These are phyloP conservation scores for Cepphus grylle DNA, from an alignment of 2,113 vertebrate genomes.

Conservation along the genomic window DNA sequence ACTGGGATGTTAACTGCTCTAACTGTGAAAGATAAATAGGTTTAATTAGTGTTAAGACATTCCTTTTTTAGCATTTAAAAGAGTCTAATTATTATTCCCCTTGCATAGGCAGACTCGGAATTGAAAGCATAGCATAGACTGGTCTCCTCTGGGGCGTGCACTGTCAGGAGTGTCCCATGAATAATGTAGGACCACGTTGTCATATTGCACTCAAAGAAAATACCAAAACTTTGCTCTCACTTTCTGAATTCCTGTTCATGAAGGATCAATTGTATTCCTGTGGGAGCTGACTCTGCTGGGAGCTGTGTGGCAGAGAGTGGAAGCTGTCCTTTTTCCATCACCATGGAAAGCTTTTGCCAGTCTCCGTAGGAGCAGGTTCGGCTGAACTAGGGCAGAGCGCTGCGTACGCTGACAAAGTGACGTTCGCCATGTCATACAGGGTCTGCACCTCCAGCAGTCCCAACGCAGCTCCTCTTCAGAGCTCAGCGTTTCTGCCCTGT, in stretches of 20 bases:
- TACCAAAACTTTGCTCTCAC: background rate
- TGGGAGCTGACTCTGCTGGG: background rate
- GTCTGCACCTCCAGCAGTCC: background rate
- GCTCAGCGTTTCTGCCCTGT: background rate
- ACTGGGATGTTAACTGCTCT: background rate
- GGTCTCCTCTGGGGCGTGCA: background rate
- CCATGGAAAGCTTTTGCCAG: background rate
- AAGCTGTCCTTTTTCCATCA: background rate
- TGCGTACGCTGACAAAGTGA: background rate
- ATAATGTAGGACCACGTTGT: background rate
- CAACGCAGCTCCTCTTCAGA: background rate
- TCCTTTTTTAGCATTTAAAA: background rate
- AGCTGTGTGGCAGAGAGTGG: background rate
- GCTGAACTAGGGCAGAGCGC: background rate
- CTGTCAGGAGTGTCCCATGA: background rate
- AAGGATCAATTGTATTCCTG: rapidly evolving
- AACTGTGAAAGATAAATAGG: background rate
- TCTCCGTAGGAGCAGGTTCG: background rate
- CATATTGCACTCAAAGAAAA: background rate
- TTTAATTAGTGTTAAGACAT: background rate
- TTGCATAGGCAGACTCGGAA: background rate
- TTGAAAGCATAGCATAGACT: background rate
- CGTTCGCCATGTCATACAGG: background rate
- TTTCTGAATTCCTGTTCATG: background rate
- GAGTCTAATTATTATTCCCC: background rate